Percentiles rank a stretch among this genome's conserved stretches.
Conservation (phyloP, 1,140 invertebrate genomes). For the Sarcophaga peregrina region DNA sequence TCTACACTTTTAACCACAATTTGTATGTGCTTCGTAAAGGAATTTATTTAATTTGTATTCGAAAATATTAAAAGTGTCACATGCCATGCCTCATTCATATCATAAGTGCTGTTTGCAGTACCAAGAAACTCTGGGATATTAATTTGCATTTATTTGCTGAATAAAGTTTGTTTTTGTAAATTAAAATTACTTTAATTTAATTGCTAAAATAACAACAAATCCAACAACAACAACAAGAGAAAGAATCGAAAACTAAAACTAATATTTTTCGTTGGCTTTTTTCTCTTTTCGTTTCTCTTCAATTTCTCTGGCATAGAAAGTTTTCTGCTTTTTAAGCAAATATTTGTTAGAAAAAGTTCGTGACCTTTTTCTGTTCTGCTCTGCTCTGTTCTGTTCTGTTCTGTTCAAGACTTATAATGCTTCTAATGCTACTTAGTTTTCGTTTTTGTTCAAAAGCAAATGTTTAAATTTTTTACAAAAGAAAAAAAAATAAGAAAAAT, state of each 20-base stretch:
- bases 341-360: not conserved
- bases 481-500: not conserved
- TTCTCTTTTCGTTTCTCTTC: not conserved
- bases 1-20: too few relatives aligned
- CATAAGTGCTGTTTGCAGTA: too few relatives aligned
- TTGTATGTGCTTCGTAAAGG: too few relatives aligned
- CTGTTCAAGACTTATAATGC: not conserved
- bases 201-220: not conserved
- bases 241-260: not conserved
- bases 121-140: not conserved
- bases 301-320: not conserved
- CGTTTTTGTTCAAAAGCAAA: too few relatives aligned
- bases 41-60: too few relatives aligned
- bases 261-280: not conserved
- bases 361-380: not conserved
- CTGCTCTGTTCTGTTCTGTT: not conserved
- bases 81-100: too few relatives aligned
- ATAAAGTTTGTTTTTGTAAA: not conserved
- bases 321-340: not conserved
- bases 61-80: too few relatives aligned
- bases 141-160: not conserved
- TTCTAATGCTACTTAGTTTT: too few relatives aligned
- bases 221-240: too few relatives aligned
- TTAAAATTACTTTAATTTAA: constrained; percentile 7
- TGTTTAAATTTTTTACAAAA: not conserved